Base-by-base conservation (phyloP, 2,888 invertebrate species). In the Macaria liturata region DNA sequence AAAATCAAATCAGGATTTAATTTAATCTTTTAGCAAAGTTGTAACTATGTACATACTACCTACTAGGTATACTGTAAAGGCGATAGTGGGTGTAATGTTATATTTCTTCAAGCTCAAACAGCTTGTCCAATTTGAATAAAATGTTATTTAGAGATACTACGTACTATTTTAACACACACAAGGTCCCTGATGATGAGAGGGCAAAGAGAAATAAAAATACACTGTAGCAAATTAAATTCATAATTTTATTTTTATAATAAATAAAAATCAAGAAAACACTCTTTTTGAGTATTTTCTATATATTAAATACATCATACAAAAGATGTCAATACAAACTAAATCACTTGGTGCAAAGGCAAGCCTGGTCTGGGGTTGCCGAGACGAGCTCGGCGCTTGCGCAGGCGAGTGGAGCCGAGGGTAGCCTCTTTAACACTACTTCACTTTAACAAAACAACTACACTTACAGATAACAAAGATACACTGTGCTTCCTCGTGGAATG, bases 271-370 rank as follows among this genome's bases (percentile, higher is more conserved):
- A 86, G 88, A 86, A 90, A 91, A 88, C 82, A 72, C 88, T 90
- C 87, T 81, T 85, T 83, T 74, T 82, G 90, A 88, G 89, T 83
- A 84, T 88, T 87, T 87, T 77, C 88, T 75, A 76, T 88, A 86
- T 87, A 88, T 86, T 88, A 90, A 91, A 91, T 91, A 91, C 90
- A 91, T 89, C 90, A 88, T 91, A 91, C 91, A 91, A 91, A 91
- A 91, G 91, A 91, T 90, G 90, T 88, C 83, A 82, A 86, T 91
- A 91, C 86, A 86, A 91, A 91, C 91, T 91, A 91, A 92, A 91
- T 91, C 91, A 92, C 92, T 91, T 91, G 90, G 91, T 91, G 92
- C 91, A 88, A 91, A 89, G 91, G 91, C 91, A 91, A 91, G 91
- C 89, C 90, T 86, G 85, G 86, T 86, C 78, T 71, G 80, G 77